Base-by-base conservation (phyloP, 2,888 invertebrate species). In the Sialis fuliginosa region DNA sequence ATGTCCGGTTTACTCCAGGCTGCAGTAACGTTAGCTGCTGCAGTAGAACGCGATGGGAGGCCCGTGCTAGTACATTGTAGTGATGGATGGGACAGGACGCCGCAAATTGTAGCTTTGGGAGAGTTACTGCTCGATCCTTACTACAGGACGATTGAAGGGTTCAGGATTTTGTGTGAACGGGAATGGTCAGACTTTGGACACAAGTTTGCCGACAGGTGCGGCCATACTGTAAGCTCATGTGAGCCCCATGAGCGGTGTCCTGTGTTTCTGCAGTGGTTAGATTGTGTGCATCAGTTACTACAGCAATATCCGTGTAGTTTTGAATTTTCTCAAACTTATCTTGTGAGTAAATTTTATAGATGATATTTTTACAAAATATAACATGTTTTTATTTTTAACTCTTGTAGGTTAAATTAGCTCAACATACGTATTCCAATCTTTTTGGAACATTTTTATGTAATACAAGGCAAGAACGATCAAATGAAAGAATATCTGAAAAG, bases 131-230 rank as follows among this genome's bases (percentile, higher is more conserved):
- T 96, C 37, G 97, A 97, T 71, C 92, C 95, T 0, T 84, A 81
- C 67, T 97, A 97, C 65, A 73, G 97, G 55, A 97, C 96, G 8
- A 74, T 90, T 46, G 82, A 91, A 72, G 92, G 95, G 51, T 97
- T 97, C 68, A 86, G 89, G 59, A 75, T 87, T 45, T 71, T 98
- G 48, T 83, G 96, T 48, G 91, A 96, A 67, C 77, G 92, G 49
- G 97, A 98, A 64, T 98, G 97, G 97, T 69, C 97, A 37, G 91
- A 89, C 61, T 98, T 90, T 67, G 97, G 97, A 0, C 97, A 98
- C 70, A 97, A 97, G 69, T 97, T 97, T 68, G 88, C 88, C 6
- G 96, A 97, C 67, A 80, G 97, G 45, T 92, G 92, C 64, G 86
- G 87, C 1, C 85, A 85, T 58, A 77, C 78, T 35, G 79, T 83